Evolutionary conservation across 1,140 invertebrate species (phyloP), one percentile per base, ranked within the genome.

Genomic region (Danaus plexippus): DNA sequence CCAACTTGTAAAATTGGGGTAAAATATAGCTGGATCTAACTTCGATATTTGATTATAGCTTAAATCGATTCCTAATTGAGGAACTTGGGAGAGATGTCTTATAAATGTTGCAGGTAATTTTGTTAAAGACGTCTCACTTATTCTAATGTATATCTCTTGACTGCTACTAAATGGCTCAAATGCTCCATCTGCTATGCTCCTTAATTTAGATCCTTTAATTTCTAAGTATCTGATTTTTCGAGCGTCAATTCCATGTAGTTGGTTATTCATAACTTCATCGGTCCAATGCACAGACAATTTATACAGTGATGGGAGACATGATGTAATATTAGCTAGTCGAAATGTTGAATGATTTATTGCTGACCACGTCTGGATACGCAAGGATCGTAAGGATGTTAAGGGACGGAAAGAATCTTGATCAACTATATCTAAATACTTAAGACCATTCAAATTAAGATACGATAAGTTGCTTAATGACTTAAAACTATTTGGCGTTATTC

Each of bases 1-100:
- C 94, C 94, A 95, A 32, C 92, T 92, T 5, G 92, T 92, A 55
- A 90, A 90, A 77, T 96, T 96, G 2, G 93, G 92, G 79, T 96
- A 96, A 66, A 96, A 93, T 32, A 94, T 91, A 11, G 94, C 92
- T 32, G 94, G 94, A 80, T 92, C 92, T 32, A 96, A 85, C 50
- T 92, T 92, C 51, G 92, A 91, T 63, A 96, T 91, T 84, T 93
- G 90, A 87, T 96, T 96, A 71, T 93, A 90, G 61, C 93, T 91
- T 46, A 96, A 88, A 75, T 96, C 95, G 46, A 96, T 87, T 3
- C 93, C 92, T n/a, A 96, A 88, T 75, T 95, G 92, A 0, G 94
- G 92, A 56, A 95, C 89, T 75, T 91, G 91, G 9, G 93, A 91
- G 60, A 96, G 88, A 47, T 92, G 90, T 11, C 92, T 88, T 80